Conservation (phyloP, 1,140 invertebrate species). For the Bombus haemorrhoidalis region DNA sequence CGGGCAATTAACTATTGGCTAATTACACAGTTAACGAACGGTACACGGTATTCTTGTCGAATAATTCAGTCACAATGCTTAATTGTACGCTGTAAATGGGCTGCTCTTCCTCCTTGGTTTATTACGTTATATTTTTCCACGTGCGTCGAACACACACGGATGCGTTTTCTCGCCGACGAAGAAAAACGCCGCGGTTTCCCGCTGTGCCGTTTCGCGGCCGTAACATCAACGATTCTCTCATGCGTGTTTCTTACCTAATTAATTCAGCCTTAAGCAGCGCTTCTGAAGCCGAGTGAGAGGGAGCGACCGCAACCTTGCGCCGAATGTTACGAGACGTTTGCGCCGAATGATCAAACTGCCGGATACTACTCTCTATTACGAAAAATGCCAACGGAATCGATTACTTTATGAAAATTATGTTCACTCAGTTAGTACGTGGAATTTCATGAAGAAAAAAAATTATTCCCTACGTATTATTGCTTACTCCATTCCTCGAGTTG, state of each 20-base stretch:
- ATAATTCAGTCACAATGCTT: slow-evolving; percentile 67
- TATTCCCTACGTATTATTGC: not conserved
- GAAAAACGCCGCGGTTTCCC: not conserved
- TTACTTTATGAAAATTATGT: not conserved
- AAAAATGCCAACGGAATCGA: not conserved
- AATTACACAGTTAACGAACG: slow-evolving; percentile 68
- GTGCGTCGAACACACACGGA: not conserved
- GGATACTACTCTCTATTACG: not conserved
- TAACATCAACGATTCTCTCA: slow-evolving; percentile 29
- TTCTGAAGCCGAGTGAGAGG: slow-evolving; percentile 18
- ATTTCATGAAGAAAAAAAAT: not conserved
- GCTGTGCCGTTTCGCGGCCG: not conserved
- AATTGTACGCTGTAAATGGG: slow-evolving; percentile 62
- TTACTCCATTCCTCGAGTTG: no score
- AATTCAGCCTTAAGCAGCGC: slow-evolving; percentile 16
- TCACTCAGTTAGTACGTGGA: not conserved
- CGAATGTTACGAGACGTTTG: slow-evolving; percentile 24
- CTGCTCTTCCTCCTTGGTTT: slow-evolving; percentile 51
- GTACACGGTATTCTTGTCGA: slow-evolving; percentile 51
- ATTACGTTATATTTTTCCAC: slow-evolving; percentile 42
- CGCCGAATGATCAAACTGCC: slow-evolving; percentile 23
- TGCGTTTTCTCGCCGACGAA: no score
- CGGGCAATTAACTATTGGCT: slow-evolving; percentile 69
- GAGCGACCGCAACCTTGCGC: slow-evolving; percentile 21
- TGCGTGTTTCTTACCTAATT: slow-evolving; percentile 51